phyloP scores from a whole-genome alignment of 35 echinoderm and acorn worm genomes.

The Ophiothrix spiculata region DNA sequence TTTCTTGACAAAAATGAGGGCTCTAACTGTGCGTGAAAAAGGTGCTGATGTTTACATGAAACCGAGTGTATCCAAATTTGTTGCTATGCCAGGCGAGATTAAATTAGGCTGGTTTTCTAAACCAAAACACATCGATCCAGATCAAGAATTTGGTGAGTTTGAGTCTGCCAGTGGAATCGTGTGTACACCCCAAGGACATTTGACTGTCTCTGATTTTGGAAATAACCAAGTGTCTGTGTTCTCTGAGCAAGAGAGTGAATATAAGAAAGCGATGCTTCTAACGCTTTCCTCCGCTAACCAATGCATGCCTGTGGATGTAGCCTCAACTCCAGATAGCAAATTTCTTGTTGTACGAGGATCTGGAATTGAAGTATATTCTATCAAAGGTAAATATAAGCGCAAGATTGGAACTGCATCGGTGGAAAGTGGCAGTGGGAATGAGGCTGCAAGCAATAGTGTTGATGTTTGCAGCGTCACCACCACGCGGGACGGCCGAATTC shows the following conservation, averaged over 20 bases:
- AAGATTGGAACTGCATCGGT: not conserved
- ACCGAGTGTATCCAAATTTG: not conserved
- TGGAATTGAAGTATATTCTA: not conserved
- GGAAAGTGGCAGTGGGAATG: not conserved
- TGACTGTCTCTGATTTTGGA: not conserved
- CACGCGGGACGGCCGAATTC: not conserved
- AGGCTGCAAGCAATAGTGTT: not conserved
- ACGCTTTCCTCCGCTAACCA: not conserved
- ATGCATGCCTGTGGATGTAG: not conserved
- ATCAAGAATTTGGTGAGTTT: conserved; percentile 1
- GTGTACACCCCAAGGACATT: not conserved
- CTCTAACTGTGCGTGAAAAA: not conserved
- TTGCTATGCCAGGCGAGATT: not conserved
- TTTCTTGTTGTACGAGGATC: not conserved
- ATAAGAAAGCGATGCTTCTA: not conserved
- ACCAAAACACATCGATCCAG: conserved; percentile 1
- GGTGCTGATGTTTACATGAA: not conserved
- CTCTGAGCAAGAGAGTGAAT: not conserved
- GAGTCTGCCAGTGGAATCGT: not conserved
- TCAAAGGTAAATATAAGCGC: not conserved
- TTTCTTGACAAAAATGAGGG: not conserved
- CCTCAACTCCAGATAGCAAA: not conserved
- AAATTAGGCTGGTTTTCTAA: conserved; percentile 1
- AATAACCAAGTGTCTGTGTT: not conserved
- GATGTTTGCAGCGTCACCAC: not conserved